phyloP scores from a whole-genome alignment of 2,797 vertebrate genomes.

The Pangasius sanitwongsei region DNA sequence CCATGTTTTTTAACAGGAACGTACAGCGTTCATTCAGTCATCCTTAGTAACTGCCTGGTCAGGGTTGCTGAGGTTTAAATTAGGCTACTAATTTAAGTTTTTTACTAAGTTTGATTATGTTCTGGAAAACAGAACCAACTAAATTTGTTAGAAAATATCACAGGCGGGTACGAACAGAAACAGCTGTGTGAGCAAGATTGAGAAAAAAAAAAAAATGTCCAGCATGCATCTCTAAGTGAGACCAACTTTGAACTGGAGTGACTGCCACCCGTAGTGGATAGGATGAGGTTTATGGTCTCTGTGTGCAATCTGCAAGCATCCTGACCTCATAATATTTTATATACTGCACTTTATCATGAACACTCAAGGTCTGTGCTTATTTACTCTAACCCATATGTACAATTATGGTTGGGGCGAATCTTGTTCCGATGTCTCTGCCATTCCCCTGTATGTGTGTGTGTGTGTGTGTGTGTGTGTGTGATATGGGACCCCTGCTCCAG shows the following conservation, averaged over 20 bases:
- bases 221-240: neutral
- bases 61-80: neutral
- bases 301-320: neutral
- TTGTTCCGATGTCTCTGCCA: neutral
- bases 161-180: neutral
- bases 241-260: neutral
- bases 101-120: neutral
- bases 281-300: neutral
- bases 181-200: neutral
- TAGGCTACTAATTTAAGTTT: too few species aligned
- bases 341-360: neutral
- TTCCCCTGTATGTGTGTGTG: neutral
- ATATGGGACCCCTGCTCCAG: neutral
- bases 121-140: neutral
- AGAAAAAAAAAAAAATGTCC: neutral
- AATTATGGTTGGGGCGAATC: neutral
- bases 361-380: conserved; percentile 4
- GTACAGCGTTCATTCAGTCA: neutral
- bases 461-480: neutral
- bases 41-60: neutral
- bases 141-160: neutral
- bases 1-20: neutral
- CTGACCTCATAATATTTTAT: conserved; percentile 5
- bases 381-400: neutral
- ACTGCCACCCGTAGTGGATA: neutral